Evolutionary conservation across 2,113 vertebrate genomes (phyloP).

Genomic region (Psophia crepitans): DNA sequence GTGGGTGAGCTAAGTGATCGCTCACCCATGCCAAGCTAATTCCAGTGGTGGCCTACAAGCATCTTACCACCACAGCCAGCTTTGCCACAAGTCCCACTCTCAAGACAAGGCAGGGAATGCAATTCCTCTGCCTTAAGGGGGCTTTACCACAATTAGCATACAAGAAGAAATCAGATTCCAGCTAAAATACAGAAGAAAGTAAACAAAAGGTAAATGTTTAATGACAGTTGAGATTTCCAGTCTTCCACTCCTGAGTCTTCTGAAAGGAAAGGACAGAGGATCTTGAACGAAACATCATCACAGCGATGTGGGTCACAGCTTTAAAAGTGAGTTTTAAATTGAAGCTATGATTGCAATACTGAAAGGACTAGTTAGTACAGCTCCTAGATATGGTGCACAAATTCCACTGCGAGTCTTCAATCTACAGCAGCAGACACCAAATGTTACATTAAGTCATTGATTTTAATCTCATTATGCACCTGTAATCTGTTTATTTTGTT

Average conservation of each 20-base stretch:
- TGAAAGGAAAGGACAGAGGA: neutral
- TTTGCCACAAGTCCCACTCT: neutral
- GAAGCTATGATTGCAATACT: neutral
- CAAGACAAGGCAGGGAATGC: neutral
- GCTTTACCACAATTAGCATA: neutral
- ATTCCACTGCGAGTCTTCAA: neutral
- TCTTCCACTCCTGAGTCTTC: neutral
- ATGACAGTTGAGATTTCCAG: neutral
- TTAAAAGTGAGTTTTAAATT: neutral
- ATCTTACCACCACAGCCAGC: neutral
- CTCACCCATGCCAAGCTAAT: neutral
- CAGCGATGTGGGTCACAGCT: neutral
- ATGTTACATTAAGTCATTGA: neutral
- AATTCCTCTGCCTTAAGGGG: neutral
- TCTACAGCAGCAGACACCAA: neutral
- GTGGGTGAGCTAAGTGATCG: neutral
- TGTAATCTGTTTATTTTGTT: neutral
- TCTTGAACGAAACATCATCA: neutral
- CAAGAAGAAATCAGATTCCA: neutral
- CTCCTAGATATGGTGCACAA: neutral
- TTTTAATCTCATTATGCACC: neutral
- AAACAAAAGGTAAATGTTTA: neutral
- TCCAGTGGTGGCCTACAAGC: neutral
- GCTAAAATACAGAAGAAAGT: neutral
- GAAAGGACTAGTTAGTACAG: neutral